Base-by-base conservation (phyloP, 64 coral and sea anemone species). In the Dendronephthya gigantea region DNA sequence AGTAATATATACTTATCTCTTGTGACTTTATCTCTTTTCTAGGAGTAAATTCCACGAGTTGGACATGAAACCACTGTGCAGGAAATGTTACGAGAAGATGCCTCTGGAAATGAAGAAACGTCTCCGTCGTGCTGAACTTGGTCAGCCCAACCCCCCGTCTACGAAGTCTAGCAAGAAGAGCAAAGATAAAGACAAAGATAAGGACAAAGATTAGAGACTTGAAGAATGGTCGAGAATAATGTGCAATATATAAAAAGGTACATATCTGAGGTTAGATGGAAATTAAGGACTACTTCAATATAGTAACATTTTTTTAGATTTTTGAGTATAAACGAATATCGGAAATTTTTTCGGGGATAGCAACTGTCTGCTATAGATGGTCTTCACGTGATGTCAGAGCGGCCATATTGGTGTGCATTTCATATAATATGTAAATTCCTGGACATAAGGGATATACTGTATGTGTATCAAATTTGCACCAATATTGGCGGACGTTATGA, bases 21-120 rank as follows among this genome's bases (percentile, higher is more conserved):
- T 34, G 6, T 36, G 15, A 79, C 11, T 79, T 4, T 39, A 17
- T 2, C 27, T 28, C 36, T 17, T 79, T 79, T 36, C 28, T 34
- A 97, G 94, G 92, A 97, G 94, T 87, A 97, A 97, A 81, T 97
- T 97, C 51, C 94, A 97, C 51, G 94, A 97, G 81, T 93, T 97
- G 88, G 94, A 97, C 38, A 97, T 93, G 87, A 92, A 97, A 68
- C 94, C 94, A 10, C 83, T 97, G 50, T 97, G 94, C 85, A 97
- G 93, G 69, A 97, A 97, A 68, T 97, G 94, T 76, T 97, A 97
- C 39, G 94, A 97, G 31, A 97, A 97, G 74, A 97, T 97, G 94
- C 94, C 94, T 12, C 72, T 97, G 38, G 94, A 97, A 82, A 48
- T 97, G 33, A 97, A 97, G 84, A 97, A 97, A 51, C 86, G 94